Evolutionary conservation across 2,797 vertebrate genomes (phyloP), one percentile per base, ranked within the genome.

Genomic region (Cichlasoma orientale): DNA sequence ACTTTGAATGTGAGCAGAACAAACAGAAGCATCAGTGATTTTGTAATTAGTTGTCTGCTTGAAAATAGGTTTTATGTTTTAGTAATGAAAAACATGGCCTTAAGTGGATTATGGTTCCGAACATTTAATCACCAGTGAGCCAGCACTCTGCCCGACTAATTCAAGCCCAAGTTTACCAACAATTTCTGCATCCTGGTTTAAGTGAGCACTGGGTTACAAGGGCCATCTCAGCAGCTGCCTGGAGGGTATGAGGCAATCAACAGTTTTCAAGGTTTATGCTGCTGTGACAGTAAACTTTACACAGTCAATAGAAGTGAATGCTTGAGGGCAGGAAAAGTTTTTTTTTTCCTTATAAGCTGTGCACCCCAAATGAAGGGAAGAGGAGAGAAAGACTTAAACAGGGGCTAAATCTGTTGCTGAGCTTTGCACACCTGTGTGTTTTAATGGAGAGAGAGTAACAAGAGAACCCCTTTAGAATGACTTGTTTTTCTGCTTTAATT

Each of bases 81-180:
- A 87, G 75, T 61, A 52, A 86, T 86, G 68, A 63, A 68, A 33
- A 57, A 27, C 7, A 4, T 12, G 57, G 41, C 7, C 55, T 79
- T 57, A 33, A 54, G 44, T 68, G 54, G 21, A 41, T 75, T 73
- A 56, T 79, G 38, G 74, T 53, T 78, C 63, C 21, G 10, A 82
- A 56, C 72, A 83, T 77, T 58, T 83, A 74, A 66, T 85, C 61
- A 69, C 31, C 38, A n/a, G 54, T 59, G 77, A 80, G 74, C 29
- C 36, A 66, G 58, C n/a, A 12, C 38, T 55, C 21, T 53, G 52
- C 73, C 58, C 57, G 52, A 36, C 53, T 72, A 78, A 52, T 36
- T 79, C 57, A 41, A 53, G 59, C 44, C 44, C 4, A 36, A 70
- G 25, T 50, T 47, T 23, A 41, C 38, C 1, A 78, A 80, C 59